Percentiles rank a stretch among this genome's conserved stretches.
Evolutionary conservation across 2,113 vertebrate species (phyloP).

Genomic region (Tetrax tetrax): DNA sequence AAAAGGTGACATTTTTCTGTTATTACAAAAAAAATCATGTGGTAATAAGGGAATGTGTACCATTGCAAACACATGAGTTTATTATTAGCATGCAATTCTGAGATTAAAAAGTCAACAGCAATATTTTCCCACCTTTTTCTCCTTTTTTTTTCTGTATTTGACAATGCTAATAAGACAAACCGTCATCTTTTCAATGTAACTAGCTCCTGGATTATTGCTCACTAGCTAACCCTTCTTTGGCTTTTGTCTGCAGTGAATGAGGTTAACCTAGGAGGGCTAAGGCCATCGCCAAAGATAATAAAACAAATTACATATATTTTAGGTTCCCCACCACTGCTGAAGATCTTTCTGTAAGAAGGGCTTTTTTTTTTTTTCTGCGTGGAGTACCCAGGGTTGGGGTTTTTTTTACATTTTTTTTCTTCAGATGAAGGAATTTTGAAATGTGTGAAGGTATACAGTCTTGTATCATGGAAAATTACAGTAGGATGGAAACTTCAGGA

Average conservation of each 20-base stretch:
- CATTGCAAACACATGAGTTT: background rate
- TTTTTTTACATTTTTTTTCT: background rate
- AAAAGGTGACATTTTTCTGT: background rate
- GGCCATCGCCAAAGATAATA: background rate
- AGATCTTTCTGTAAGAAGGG: background rate
- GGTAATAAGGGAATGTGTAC: background rate
- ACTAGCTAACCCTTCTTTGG: background rate
- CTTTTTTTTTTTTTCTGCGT: background rate
- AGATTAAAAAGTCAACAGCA: background rate
- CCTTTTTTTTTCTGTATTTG: background rate
- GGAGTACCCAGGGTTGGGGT: background rate
- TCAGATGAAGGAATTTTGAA: background rate
- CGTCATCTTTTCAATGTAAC: background rate
- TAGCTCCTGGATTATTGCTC: background rate
- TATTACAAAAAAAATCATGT: background rate
- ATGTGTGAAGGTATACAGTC: background rate
- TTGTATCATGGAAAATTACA: background rate
- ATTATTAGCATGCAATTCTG: background rate
- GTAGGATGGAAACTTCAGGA: background rate
- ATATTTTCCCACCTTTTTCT: background rate
- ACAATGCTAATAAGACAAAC: background rate
- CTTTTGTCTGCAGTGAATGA: background rate
- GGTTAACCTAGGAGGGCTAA: background rate
- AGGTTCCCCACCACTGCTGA: background rate
- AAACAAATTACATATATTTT: background rate